Evolutionary conservation across 1,140 invertebrate species (phyloP), one percentile per base, ranked within the genome.

Genomic region (Babylonia areolata): DNA sequence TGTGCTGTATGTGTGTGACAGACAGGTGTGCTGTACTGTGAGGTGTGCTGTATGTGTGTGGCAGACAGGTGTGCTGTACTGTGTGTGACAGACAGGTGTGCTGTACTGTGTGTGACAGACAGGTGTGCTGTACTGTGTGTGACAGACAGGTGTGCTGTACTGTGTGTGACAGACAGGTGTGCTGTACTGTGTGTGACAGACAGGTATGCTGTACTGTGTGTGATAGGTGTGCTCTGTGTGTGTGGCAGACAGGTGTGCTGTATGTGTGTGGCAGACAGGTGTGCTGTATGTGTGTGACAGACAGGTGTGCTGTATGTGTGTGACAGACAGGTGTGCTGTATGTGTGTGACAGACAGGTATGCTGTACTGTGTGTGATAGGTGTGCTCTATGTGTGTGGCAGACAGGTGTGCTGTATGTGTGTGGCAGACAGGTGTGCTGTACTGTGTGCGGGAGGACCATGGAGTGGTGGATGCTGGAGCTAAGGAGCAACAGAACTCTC

Each of bases 391-490:
- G 42, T 28, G 0, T 78, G 81, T 88, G 80, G 33, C 81, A 93
- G 92, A 90, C 89, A 42, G 77, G 9, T 51, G 17, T 51, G 46
- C 9, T 51, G 46, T 51, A 2, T 9, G 42, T 28, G 0, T 78
- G 81, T 88, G 80, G 33, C 81, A 93, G 92, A 90, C 89, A 42
- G 77, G 86, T 3, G 42, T 81, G 28, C 90, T 93, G 15, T 93
- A 90, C 85, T 91, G 89, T 89, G 88, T 93, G 28, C 85, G 91
- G 87, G 93, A 94, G 84, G 91, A 93, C 78, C 93, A 94, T 87
- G 91, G 90, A 85, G 71, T 86, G 39, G 85, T 90, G 71, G 87
- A 90, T 58, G 87, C 86, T 40, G 90, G 88, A 28, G 89, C 81
- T 17, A 92, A 91, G 71, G 91, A 94, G 88, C 83, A 91, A 37